phyloP scores from a whole-genome alignment of 2,888 invertebrate genomes.

The Drosophila colorata region DNA sequence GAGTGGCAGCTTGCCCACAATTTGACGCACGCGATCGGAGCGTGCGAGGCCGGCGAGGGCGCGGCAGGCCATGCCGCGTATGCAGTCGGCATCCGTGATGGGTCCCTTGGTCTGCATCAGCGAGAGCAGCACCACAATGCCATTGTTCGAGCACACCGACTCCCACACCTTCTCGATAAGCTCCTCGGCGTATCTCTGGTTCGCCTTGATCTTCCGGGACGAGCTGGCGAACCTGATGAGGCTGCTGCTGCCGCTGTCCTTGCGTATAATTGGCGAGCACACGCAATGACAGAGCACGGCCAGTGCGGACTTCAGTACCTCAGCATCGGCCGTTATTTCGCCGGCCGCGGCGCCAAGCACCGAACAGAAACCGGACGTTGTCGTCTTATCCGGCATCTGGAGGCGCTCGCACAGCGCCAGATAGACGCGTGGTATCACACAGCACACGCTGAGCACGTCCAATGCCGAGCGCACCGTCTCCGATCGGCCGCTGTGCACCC shows the following conservation, averaged over 20 bases:
- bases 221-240: conserved; percentile 75
- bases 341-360: conserved; percentile 95
- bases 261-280: conserved; percentile 92
- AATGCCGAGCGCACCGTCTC: conserved; percentile 93
- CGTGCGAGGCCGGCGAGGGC: conserved; percentile 96
- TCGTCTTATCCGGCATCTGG: conserved; percentile 91
- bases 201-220: conserved; percentile 86
- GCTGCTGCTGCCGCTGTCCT: conserved; percentile 70
- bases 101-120: conserved; percentile 96
- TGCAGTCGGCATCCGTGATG: conserved; percentile 98
- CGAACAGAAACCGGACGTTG: conserved; percentile 92
- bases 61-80: conserved; percentile 96
- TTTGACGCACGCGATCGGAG: conserved; percentile 97
- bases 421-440: conserved; percentile 93
- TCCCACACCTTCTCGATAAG: conserved; percentile 97
- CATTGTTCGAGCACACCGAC: conserved; percentile 96
- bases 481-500: conserved; percentile 91
- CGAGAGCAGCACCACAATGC: conserved; percentile 96
- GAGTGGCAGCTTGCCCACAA: conserved; percentile 96
- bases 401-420: conserved; percentile 90
- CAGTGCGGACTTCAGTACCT: conserved; percentile 96
- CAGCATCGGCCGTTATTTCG: conserved; percentile 95
- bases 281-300: conserved; percentile 97
- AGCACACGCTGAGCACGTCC: conserved; percentile 96
- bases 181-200: conserved; percentile 91